Conservation (phyloP, 2,113 vertebrate genomes). For the Ailuropoda melanoleuca region DNA sequence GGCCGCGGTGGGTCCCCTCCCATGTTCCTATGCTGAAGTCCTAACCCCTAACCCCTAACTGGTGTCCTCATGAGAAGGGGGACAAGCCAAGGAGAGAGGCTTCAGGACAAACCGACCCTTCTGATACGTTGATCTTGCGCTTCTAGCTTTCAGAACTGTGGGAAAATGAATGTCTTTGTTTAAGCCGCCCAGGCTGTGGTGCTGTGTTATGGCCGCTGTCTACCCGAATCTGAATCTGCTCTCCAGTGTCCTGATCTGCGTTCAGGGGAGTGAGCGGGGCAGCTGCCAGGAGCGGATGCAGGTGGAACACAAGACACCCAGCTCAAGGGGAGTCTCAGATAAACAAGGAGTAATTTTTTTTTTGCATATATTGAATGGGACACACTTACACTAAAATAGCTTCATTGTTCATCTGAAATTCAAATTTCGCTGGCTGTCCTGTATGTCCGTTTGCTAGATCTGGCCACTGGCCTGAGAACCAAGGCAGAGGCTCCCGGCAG, state of each 20-base stretch:
- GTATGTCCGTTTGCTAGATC: not conserved
- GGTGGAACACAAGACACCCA: not conserved
- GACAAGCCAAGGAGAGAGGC: not conserved
- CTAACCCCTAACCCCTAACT: not conserved
- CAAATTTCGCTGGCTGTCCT: not conserved
- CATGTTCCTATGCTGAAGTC: not conserved
- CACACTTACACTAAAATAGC: not conserved
- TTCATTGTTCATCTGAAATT: not conserved
- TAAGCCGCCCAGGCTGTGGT: not conserved
- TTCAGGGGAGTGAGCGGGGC: not conserved
- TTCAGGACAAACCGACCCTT: no score
- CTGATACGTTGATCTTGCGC: rapidly evolving
- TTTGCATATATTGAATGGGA: not conserved
- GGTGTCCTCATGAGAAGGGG: not conserved
- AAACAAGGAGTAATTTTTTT: not conserved
- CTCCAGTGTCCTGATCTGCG: not conserved
- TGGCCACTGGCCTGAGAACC: not conserved
- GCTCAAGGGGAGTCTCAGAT: not conserved
- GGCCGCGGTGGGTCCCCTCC: not conserved
- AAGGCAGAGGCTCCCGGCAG: not conserved
- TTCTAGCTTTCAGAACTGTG: not conserved
- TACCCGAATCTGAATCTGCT: no score
- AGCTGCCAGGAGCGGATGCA: not conserved
- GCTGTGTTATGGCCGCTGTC: not conserved
- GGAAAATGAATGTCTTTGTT: not conserved